Percentiles rank a stretch among this genome's conserved stretches.
Conservation (phyloP, 2,113 vertebrate species). For the Raja brachyura region DNA sequence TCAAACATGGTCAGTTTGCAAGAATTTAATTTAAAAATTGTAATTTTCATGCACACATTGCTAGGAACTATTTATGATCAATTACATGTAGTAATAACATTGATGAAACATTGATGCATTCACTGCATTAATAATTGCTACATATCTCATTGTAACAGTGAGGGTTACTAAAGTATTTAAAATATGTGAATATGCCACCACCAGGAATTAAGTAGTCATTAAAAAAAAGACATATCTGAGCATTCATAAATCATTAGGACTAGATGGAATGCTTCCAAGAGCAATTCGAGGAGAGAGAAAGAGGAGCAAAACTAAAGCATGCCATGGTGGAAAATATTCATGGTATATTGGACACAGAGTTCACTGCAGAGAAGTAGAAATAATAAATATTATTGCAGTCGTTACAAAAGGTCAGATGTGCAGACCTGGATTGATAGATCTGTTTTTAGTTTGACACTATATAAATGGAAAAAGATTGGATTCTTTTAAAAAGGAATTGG, state of each 20-base stretch:
- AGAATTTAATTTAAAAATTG: slow-evolving; percentile 1
- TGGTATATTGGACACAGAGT: neutral
- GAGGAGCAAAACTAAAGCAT: neutral
- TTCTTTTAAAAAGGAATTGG: slow-evolving; percentile 8
- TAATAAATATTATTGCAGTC: slow-evolving; percentile 31
- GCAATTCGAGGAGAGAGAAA: neutral
- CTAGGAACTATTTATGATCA: neutral
- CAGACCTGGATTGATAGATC: neutral
- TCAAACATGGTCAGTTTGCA: neutral
- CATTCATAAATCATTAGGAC: neutral
- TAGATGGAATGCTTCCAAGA: neutral
- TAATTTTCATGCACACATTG: neutral
- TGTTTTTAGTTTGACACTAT: neutral
- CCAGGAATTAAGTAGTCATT: slow-evolving; percentile 20
- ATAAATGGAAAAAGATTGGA: slow-evolving; percentile 25
- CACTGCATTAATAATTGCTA: neutral
- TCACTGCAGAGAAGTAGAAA: neutral
- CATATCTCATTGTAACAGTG: neutral
- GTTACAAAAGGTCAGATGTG: slow-evolving; percentile 9
- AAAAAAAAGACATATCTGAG: slow-evolving; percentile 12
- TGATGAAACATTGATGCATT: neutral
- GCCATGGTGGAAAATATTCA: neutral
- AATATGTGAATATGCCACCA: slow-evolving; percentile 2
- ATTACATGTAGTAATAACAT: neutral
- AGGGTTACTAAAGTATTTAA: neutral